phyloP scores from a whole-genome alignment of 2,888 invertebrate species.

The Hyles lineata region DNA sequence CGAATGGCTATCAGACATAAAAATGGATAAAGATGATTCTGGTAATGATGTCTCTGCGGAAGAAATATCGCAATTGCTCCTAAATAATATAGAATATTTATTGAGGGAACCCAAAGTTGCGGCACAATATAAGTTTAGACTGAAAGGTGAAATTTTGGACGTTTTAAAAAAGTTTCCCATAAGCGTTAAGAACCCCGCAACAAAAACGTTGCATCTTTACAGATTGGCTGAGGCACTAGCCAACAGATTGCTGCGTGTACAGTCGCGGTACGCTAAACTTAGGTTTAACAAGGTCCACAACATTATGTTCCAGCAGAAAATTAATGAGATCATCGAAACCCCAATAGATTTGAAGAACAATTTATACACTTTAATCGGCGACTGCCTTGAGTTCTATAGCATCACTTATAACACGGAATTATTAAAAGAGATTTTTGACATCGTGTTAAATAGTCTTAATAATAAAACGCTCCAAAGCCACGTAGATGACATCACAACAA shows the following conservation, averaged over 20 bases:
- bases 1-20: not conserved
- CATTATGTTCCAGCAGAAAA: constrained; percentile 1
- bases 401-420: not conserved
- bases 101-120: constrained; percentile 4
- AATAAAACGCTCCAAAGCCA: not conserved
- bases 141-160: constrained; percentile 24
- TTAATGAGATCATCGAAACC: constrained; percentile 1
- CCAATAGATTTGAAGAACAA: not conserved
- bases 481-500: not conserved
- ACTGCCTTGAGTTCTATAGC: not conserved
- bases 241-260: constrained; percentile 4
- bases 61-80: not conserved
- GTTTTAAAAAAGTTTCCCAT: constrained; percentile 22
- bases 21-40: constrained; percentile 8
- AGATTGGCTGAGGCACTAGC: not conserved
- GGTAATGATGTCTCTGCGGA: not conserved
- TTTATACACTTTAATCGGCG: not conserved
- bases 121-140: constrained; percentile 12
- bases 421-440: constrained; percentile 2
- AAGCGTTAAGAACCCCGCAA: not conserved
- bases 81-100: constrained; percentile 5
- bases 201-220: constrained; percentile 5
- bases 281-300: constrained; percentile 1
- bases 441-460: not conserved
- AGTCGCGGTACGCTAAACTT: not conserved